Evolutionary conservation across 1,140 invertebrate genomes (phyloP).

Genomic region (Hypothenemus hampei): DNA sequence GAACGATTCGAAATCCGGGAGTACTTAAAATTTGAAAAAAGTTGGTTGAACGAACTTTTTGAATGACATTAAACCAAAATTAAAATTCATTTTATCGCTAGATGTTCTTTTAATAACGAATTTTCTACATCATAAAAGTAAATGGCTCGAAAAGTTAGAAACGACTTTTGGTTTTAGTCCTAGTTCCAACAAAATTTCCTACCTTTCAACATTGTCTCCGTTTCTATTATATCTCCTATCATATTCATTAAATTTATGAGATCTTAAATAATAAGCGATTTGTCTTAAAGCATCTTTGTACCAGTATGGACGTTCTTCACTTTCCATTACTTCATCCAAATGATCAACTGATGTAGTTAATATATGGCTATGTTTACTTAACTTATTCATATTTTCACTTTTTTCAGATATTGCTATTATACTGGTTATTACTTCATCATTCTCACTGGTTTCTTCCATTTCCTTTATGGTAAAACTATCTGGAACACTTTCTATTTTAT

Average conservation of each 20-base stretch:
- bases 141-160: neutral
- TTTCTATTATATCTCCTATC: slow-evolving; percentile 48
- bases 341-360: too few species aligned
- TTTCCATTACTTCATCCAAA: slow-evolving; percentile 1
- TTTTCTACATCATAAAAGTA: slow-evolving; percentile 9
- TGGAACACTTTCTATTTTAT: too few species aligned
- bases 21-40: slow-evolving; percentile 8
- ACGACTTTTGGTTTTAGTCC: neutral
- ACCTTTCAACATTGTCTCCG: slow-evolving; percentile 23
- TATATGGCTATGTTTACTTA: too few species aligned
- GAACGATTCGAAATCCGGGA: too few species aligned
- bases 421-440: too few species aligned
- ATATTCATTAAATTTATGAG: slow-evolving; percentile 60
- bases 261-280: slow-evolving; percentile 56
- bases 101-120: slow-evolving; percentile 6
- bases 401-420: too few species aligned
- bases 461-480: too few species aligned
- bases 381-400: too few species aligned
- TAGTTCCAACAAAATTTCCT: slow-evolving; percentile 1
- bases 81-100: slow-evolving; percentile 1
- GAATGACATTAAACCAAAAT: slow-evolving; percentile 10
- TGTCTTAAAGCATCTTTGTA: slow-evolving; percentile 46
- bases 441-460: too few species aligned
- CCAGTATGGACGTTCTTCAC: neutral
- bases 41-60: neutral